Evolutionary conservation across 2,113 vertebrate genomes (phyloP), one percentile per base, ranked within the genome.

Genomic region (Pedionomus torquatus): DNA sequence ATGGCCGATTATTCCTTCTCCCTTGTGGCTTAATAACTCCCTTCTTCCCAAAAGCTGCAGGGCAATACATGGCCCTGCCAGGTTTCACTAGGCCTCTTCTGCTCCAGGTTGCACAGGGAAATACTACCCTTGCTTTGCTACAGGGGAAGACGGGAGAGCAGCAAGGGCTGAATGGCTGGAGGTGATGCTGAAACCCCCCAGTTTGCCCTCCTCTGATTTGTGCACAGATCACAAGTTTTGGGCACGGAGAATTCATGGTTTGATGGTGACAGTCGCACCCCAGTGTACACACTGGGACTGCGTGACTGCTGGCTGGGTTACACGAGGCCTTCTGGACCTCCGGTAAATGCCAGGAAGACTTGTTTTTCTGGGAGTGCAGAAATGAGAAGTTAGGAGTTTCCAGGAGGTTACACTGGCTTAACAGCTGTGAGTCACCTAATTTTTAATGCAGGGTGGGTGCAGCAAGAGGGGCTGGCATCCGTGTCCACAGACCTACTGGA

Each of bases 381-480:
- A 12, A 25, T 24, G 37, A 39, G 87, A 75, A 68, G 21, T 55
- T 35, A 12, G 4, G n/a, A 43, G 21, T 44, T 81, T 85, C 54
- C 24, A 20, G 58, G 30, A 41, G 26, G 31, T 24, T 13, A 11
- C 48, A 20, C 0, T 33, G 28, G 35, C 49, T 52, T 57, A 57
- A 51, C n/a, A 68, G 26, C 69, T 44, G 49, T 65, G 23, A 24
- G 21, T n/a, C 33, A 9, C 5, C 35, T 35, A n/a, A n/a, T 30
- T 33, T 37, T 31, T 21, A 65, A 19, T 5, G 30, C 68, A n/a
- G 69, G 1, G 1, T 28, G 46, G 28, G n/a, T 23, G 58, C 8
- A 1, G 28, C 64, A 65, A 65, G 68, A 63, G 43, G 0, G 0
- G 21, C 24, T 1, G 31, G 57, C 3, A 2, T 49, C 14, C 4